Evolutionary conservation across 2,888 invertebrate genomes (phyloP).

Genomic region (Deilephila porcellus): DNA sequence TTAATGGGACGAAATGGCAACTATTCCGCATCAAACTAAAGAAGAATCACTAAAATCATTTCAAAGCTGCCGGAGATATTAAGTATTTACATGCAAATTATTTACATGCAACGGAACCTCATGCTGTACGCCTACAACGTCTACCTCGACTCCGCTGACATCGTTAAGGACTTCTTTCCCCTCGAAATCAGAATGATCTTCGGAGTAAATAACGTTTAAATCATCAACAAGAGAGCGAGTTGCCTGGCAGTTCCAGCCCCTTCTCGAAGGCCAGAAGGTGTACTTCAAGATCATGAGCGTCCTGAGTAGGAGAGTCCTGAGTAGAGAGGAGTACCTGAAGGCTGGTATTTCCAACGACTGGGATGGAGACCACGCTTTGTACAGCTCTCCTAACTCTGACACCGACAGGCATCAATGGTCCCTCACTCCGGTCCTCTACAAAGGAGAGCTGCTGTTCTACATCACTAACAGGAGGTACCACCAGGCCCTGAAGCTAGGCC

Average conservation of each 20-base stretch:
- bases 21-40: too few species aligned
- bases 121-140: slow-evolving; percentile 24
- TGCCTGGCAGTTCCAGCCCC: slow-evolving; percentile 20
- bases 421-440: slow-evolving; percentile 4
- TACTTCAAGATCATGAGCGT: slow-evolving; percentile 25
- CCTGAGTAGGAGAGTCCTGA: too few species aligned
- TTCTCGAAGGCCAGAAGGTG: neutral
- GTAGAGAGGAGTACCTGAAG: slow-evolving; percentile 23
- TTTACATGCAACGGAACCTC: neutral
- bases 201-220: neutral
- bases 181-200: slow-evolving; percentile 21
- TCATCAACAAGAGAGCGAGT: slow-evolving; percentile 14
- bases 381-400: neutral
- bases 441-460: slow-evolving; percentile 23
- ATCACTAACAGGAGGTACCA: slow-evolving; percentile 21
- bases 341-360: neutral
- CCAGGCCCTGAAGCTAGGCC: slow-evolving; percentile 16
- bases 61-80: too few species aligned
- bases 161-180: slow-evolving; percentile 21
- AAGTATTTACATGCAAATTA: too few species aligned
- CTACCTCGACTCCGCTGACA: neutral
- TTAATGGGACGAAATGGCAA: too few species aligned
- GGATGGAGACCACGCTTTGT: slow-evolving; percentile 18
- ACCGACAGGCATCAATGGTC: slow-evolving; percentile 16
- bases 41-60: too few species aligned